Evolutionary conservation across 23 tunicate species (phyloP).

Genomic region (Trididemnum miniatum): DNA sequence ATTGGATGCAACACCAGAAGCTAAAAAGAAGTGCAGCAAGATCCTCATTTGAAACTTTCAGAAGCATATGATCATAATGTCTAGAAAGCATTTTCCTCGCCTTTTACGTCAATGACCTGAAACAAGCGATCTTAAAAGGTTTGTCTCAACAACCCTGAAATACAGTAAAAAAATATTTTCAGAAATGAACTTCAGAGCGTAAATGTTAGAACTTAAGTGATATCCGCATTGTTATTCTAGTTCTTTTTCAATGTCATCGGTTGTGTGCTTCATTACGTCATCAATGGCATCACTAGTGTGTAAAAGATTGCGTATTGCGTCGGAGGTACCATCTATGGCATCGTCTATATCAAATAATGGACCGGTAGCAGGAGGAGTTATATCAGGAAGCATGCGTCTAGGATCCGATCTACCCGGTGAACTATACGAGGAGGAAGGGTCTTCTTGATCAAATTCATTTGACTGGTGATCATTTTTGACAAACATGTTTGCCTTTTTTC

Average conservation of each 20-base stretch:
- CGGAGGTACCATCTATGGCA: constrained; percentile 57
- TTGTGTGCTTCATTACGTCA: constrained; percentile 41
- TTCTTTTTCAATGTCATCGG: constrained; percentile 28
- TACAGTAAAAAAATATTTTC: too few relatives aligned
- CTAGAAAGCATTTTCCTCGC: too few relatives aligned
- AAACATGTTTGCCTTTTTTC: neutral
- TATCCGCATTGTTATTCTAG: constrained; percentile 31
- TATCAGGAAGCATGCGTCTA: neutral
- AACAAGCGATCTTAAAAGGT: too few relatives aligned
- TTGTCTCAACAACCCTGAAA: too few relatives aligned
- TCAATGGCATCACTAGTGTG: constrained; percentile 64
- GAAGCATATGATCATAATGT: too few relatives aligned
- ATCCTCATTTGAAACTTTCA: too few relatives aligned
- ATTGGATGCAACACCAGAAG: too few relatives aligned
- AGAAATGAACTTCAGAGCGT: too few relatives aligned
- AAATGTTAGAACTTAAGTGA: too few relatives aligned
- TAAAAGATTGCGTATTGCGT: constrained; percentile 50
- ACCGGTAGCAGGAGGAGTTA: neutral
- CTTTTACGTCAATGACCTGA: too few relatives aligned
- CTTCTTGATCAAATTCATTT: neutral
- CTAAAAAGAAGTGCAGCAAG: too few relatives aligned
- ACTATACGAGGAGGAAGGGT: neutral
- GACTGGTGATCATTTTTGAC: too few relatives aligned
- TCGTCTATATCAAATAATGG: constrained; percentile 56
- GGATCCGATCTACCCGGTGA: neutral